These are phyloP conservation scores for Rhegmatorhina hoffmannsi DNA, from an alignment of 2,113 vertebrate genomes.

Conservation along the genomic window DNA sequence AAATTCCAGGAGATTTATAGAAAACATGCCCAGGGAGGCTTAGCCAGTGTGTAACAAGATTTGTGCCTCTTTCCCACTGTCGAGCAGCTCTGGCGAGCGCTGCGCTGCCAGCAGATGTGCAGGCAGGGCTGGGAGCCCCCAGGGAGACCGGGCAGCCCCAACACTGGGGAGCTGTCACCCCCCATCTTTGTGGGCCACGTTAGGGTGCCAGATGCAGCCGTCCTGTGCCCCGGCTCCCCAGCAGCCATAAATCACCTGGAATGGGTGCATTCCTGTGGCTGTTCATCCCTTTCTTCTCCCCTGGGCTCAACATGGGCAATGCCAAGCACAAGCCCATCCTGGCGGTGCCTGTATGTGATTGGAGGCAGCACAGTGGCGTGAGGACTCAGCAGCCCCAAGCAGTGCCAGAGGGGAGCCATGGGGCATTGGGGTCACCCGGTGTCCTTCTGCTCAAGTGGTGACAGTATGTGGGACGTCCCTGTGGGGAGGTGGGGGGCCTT, in stretches of 20 bases:
- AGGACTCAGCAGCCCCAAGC: not conserved
- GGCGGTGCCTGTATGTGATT: accelerated
- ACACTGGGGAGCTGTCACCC: not conserved
- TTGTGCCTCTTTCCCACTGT: constrained; percentile 22
- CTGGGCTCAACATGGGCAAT: constrained; percentile 9
- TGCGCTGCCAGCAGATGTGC: not conserved
- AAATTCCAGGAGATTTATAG: constrained; percentile 66
- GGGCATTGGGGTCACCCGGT: accelerated
- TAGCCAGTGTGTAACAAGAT: constrained; percentile 62
- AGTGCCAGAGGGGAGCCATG: accelerated
- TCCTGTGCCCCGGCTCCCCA: not conserved
- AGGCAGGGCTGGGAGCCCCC: not conserved
- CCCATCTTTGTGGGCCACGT: accelerated
- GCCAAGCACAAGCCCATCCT: not conserved
- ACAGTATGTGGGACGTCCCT: accelerated
- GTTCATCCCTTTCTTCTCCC: not conserved
- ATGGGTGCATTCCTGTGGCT: not conserved
- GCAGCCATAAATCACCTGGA: constrained; percentile 30
- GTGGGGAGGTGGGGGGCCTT: accelerated
- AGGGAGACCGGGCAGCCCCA: not conserved
- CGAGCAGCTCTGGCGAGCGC: not conserved
- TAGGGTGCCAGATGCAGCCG: accelerated
- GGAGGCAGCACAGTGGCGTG: not conserved
- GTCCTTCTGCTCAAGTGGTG: not conserved
- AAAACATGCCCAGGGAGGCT: constrained; percentile 65